Percentiles rank a stretch among this genome's conserved stretches.
These are phyloP conservation scores for Synanthedon tipuliformis DNA, from an alignment of 2,888 invertebrate species.

Conservation along the genomic window DNA sequence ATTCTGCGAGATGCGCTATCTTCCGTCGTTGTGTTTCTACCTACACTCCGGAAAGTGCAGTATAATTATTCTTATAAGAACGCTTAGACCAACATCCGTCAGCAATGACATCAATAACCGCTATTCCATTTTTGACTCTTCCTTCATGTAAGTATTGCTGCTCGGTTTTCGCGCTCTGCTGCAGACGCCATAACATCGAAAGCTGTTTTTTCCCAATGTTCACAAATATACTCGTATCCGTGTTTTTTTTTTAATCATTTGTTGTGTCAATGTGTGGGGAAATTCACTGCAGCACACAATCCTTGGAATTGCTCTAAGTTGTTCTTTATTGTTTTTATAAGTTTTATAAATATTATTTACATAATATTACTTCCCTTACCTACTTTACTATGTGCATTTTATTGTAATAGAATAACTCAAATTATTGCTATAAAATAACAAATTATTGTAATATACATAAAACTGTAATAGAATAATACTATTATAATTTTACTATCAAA, in stretches of 20 bases:
- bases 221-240: background rate
- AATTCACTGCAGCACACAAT: background rate
- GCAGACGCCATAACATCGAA: background rate
- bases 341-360: too few relatives aligned
- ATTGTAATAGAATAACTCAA: too few relatives aligned
- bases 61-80: conserved; percentile 1
- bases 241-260: background rate
- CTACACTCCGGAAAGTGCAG: too few relatives aligned
- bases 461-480: too few relatives aligned
- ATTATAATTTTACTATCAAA: too few relatives aligned
- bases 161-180: background rate
- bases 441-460: too few relatives aligned
- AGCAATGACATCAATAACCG: background rate
- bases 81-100: conserved; percentile 2
- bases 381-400: too few relatives aligned
- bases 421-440: too few relatives aligned
- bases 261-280: background rate
- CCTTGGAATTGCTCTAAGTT: background rate
- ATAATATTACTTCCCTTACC: too few relatives aligned
- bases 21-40: too few relatives aligned
- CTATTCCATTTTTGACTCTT: background rate
- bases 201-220: background rate
- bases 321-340: too few relatives aligned
- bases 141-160: background rate
- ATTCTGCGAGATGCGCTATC: too few relatives aligned